phyloP scores from a whole-genome alignment of 1,140 invertebrate genomes.

The Thalassaphorura encarpata region DNA sequence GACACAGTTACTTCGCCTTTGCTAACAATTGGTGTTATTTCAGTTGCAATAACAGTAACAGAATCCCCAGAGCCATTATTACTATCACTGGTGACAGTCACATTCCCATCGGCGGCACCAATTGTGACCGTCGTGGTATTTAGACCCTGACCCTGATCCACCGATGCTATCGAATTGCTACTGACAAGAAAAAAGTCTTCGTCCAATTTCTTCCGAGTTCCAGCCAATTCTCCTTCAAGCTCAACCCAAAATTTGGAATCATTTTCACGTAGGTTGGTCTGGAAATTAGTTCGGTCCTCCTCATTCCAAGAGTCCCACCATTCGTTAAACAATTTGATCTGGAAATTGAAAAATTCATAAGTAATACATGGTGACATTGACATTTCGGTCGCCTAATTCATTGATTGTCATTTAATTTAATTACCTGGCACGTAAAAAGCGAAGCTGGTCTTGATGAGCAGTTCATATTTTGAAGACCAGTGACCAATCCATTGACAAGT shows the following conservation, averaged over 20 bases:
- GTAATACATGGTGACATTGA: neutral
- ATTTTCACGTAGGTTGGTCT: conserved; percentile 3
- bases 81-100: neutral
- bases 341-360: neutral
- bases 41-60: no score
- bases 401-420: neutral
- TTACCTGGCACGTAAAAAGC: conserved; percentile 30
- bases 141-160: neutral
- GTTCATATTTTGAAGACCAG: conserved; percentile 17
- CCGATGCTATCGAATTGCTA: neutral
- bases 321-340: conserved; percentile 31
- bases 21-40: no score
- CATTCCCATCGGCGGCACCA: neutral
- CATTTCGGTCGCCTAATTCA: neutral
- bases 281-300: conserved; percentile 15
- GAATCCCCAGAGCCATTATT: neutral
- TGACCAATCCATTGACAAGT: conserved; percentile 7
- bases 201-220: conserved; percentile 20
- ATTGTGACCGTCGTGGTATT: neutral
- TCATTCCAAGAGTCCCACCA: conserved; percentile 28
- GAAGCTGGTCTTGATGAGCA: conserved; percentile 22
- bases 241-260: conserved; percentile 30
- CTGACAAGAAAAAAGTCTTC: conserved; percentile 27
- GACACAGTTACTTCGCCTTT: neutral
- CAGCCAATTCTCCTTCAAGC: conserved; percentile 25